Evolutionary conservation across 2,797 vertebrate species (phyloP).

Genomic region (Gorsachius magnificus): DNA sequence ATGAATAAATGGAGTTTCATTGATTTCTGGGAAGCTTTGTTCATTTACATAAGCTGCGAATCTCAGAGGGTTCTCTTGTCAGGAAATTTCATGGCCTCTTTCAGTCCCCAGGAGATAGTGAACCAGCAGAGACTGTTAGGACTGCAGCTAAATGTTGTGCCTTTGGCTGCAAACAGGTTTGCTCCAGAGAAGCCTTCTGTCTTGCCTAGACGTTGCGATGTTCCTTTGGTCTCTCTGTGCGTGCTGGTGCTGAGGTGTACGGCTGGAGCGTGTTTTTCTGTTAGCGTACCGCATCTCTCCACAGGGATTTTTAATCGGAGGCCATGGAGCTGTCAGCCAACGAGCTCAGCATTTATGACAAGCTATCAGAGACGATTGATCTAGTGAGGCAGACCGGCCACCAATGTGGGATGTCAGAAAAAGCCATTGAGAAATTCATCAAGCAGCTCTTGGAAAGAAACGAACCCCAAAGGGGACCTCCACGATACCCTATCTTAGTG

Average conservation of each 20-base stretch:
- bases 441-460: slow-evolving; percentile 93
- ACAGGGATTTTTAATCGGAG: slow-evolving; percentile 60
- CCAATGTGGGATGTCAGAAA: slow-evolving; percentile 94
- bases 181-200: background rate
- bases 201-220: background rate
- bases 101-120: background rate
- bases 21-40: slow-evolving; percentile 12
- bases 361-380: slow-evolving; percentile 91
- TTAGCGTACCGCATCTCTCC: background rate
- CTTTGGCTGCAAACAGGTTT: background rate
- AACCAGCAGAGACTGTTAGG: background rate
- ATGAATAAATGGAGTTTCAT: background rate
- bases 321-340: slow-evolving; percentile 88
- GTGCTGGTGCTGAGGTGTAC: background rate
- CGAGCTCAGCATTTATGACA: slow-evolving; percentile 94
- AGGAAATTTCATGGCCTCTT: slow-evolving; percentile 8
- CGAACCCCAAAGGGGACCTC: slow-evolving; percentile 87
- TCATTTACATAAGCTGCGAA: background rate
- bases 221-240: background rate
- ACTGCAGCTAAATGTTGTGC: background rate
- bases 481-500: slow-evolving; percentile 85
- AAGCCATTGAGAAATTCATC: slow-evolving; percentile 94
- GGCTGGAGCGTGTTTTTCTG: background rate
- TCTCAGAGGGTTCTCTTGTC: background rate
- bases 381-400: slow-evolving; percentile 93